Evolutionary conservation across 2,797 vertebrate species (phyloP), one percentile per base, ranked within the genome.

Genomic region (Sardinella longiceps): DNA sequence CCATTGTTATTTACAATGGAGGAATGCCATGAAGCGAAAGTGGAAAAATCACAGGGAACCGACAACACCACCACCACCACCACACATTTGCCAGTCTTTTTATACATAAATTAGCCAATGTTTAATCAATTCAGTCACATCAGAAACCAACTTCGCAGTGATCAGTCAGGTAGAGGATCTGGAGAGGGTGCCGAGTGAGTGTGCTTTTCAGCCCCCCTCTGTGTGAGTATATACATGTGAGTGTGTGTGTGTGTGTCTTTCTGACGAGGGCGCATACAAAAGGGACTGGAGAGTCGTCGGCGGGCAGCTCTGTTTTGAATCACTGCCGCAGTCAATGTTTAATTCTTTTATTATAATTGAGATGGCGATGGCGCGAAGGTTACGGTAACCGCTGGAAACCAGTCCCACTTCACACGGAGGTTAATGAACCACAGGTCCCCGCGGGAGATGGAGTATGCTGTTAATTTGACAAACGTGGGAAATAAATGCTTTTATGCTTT

Each of bases 401-500:
- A 92, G 94, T 94, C 94, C 94, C 94, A 96, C 95, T 96, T 95
- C 95, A 96, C 92, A 90, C 91, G 92, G 92, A 95, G 95, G 95
- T 96, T 95, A 95, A 96, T 93, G 93, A 96, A 96, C 95, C 95
- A 93, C 94, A 92, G 92, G 95, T 95, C 70, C 95, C 95, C 95
- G 95, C 95, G 95, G 95, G 95, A 96, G 95, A 95, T 96, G 94
- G 95, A 96, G 95, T 96, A 96, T 93, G 95, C 94, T 94, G 94
- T 94, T 96, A 96, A 96, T 96, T 96, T 96, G 95, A 96, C 94
- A 94, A 96, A 96, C 95, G 95, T 96, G 95, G 95, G 94, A 96
- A 96, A 96, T 95, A 95, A 96, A 96, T 95, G 95, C 95, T 96
- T 96, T 96, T 96, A 96, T 96, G 95, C 95, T 96, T 96, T 96